Evolutionary conservation across 2,113 vertebrate species (phyloP).

Genomic region (Cervus canadensis): DNA sequence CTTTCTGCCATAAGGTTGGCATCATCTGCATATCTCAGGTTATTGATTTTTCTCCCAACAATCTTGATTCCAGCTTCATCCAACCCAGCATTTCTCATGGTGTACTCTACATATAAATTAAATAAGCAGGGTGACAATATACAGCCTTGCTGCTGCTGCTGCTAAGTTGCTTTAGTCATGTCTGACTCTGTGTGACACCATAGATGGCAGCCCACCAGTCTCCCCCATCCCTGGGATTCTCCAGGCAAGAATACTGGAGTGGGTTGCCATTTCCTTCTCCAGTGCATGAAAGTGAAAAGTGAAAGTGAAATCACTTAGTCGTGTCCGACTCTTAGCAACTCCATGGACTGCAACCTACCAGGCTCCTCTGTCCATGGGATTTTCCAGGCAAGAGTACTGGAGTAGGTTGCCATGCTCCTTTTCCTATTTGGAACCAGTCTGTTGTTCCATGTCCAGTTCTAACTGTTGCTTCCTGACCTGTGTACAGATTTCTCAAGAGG

Average conservation of each 20-base stretch:
- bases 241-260: not conserved
- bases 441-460: not conserved
- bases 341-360: not conserved
- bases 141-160: not conserved
- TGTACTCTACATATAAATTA: not conserved
- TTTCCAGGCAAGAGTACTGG: not conserved
- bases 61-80: not conserved
- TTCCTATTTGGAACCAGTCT: not conserved
- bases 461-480: not conserved
- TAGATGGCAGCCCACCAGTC: not conserved
- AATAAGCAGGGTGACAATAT: not conserved
- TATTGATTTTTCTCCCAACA: not conserved
- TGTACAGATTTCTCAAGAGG: not conserved
- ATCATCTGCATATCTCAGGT: not conserved
- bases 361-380: not conserved
- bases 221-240: not conserved
- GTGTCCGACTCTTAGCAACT: fast-evolving
- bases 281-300: not conserved
- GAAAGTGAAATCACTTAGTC: not conserved
- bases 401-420: not conserved
- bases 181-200: not conserved
- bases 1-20: not conserved
- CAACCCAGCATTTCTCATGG: not conserved
- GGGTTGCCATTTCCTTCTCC: not conserved
- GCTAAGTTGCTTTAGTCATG: not conserved